Conservation (phyloP, 2,797 vertebrate genomes). For the Borostomias antarcticus region DNA sequence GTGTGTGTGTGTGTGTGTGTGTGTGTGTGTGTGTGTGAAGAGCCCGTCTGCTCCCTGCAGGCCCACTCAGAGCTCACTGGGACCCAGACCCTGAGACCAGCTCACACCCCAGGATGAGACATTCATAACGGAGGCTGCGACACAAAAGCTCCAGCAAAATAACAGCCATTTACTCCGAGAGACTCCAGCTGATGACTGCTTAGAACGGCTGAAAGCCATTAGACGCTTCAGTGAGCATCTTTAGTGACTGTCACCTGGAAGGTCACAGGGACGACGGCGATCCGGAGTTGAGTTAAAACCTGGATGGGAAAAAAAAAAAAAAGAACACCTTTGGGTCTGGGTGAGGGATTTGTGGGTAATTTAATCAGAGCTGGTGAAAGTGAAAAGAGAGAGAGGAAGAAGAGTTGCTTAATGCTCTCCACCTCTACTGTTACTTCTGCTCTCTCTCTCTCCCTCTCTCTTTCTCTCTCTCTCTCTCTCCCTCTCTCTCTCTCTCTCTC, state of each 20-base stretch:
- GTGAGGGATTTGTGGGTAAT: conserved; percentile 51
- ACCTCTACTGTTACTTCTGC: neutral
- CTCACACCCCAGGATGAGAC: conserved; percentile 45
- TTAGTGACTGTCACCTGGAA: conserved; percentile 50
- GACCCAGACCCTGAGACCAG: conserved; percentile 10
- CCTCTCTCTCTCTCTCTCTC: neutral
- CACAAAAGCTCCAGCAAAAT: conserved; percentile 51
- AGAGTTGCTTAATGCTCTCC: conserved; percentile 11
- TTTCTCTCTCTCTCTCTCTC: neutral
- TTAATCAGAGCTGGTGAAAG: conserved; percentile 51
- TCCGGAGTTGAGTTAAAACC: conserved; percentile 59
- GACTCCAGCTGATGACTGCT: conserved; percentile 49
- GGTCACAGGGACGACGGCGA: conserved; percentile 55
- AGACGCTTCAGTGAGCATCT: conserved; percentile 54
- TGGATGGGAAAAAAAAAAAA: conserved; percentile 34
- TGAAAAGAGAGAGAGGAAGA: conserved; percentile 18
- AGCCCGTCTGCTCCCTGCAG: conserved; percentile 53
- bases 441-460: neutral
- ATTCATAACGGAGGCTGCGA: conserved; percentile 45
- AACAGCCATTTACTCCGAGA: conserved; percentile 49
- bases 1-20: neutral
- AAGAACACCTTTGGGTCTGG: conserved; percentile 44
- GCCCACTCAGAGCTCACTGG: neutral
- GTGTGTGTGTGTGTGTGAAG: conserved; percentile 33
- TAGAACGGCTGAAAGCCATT: conserved; percentile 55